Conservation (phyloP, 53 echinoderm and acorn worm genomes). For the Zoroaster sp. region DNA sequence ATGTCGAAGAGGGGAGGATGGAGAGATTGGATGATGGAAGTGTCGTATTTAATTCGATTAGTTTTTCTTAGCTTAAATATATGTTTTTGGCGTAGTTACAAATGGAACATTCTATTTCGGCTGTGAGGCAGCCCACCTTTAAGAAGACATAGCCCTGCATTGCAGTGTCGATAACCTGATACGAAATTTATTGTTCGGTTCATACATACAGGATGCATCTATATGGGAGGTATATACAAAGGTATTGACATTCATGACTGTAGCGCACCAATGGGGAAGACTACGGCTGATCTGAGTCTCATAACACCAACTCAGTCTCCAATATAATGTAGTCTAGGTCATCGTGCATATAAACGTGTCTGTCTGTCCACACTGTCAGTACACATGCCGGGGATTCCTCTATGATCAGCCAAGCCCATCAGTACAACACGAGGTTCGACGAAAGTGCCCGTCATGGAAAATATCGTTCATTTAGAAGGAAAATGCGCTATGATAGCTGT, state of each 20-base stretch:
- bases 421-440: neutral
- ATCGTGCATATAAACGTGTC: neutral
- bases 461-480: neutral
- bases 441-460: neutral
- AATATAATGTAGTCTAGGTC: neutral
- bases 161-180: constrained; percentile 20
- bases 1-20: too few species aligned
- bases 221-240: neutral
- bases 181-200: neutral
- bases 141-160: too few species aligned
- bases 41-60: too few species aligned
- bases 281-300: too few species aligned
- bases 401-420: constrained; percentile 2
- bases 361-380: neutral
- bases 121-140: too few species aligned
- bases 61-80: too few species aligned
- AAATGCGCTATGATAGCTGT: neutral
- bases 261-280: neutral
- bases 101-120: too few species aligned
- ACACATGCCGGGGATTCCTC: constrained; percentile 44
- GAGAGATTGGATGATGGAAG: too few species aligned
- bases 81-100: too few species aligned
- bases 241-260: constrained; percentile 17
- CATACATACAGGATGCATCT: neutral
- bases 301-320: too few species aligned